These are phyloP conservation scores for Clarias macrocephalus DNA, from an alignment of 2,113 vertebrate genomes.

Conservation along the genomic window DNA sequence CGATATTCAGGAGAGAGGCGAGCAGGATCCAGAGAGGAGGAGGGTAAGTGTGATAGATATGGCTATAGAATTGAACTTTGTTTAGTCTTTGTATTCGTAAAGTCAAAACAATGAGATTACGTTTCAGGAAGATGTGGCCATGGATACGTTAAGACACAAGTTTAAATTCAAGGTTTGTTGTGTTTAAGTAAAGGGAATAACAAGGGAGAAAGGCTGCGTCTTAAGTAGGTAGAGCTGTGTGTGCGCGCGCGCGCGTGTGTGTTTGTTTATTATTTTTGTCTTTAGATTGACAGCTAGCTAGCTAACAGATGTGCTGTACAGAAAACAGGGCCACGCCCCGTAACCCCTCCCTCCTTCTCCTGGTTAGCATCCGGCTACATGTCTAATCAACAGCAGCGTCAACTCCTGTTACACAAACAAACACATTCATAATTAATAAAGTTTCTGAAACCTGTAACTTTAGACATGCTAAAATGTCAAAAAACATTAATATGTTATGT, in stretches of 20 bases:
- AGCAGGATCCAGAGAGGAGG: slow-evolving; percentile 74
- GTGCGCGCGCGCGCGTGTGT: too few species aligned
- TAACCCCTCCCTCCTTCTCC: neutral
- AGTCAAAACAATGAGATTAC: neutral
- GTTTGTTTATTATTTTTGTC: neutral
- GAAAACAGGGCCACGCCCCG: slow-evolving; percentile 16
- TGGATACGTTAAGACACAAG: neutral
- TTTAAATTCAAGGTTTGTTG: too few species aligned
- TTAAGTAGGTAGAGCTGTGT: neutral
- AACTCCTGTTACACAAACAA: neutral
- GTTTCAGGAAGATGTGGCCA: neutral
- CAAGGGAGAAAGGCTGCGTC: neutral
- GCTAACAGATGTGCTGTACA: neutral
- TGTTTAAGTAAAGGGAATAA: neutral
- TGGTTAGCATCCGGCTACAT: neutral
- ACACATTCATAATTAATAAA: neutral
- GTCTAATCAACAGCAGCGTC: neutral
- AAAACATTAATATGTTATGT: neutral
- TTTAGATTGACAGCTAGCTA: neutral
- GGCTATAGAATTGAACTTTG: too few species aligned
- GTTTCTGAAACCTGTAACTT: neutral
- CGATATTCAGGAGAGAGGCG: slow-evolving; percentile 69
- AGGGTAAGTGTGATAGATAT: slow-evolving; percentile 62
- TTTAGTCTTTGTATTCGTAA: neutral
- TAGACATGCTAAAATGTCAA: neutral